phyloP scores from a whole-genome alignment of 2,797 vertebrate species.

The Botia almorhae region DNA sequence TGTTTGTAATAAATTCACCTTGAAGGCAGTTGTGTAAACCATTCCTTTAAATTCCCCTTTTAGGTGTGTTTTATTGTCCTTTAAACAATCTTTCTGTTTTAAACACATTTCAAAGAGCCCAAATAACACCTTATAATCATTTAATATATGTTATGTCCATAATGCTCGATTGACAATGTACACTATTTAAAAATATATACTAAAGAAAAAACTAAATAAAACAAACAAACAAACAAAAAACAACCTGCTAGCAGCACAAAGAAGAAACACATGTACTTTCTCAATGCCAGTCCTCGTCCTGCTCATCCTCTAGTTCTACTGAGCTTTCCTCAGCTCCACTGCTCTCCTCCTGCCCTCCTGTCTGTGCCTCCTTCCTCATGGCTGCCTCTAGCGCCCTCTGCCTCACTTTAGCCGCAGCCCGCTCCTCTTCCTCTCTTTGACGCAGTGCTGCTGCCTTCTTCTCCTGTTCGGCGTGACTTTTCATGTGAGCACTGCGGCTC shows the following conservation, averaged over 20 bases:
- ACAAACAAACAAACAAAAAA: neutral
- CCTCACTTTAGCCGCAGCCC: conserved; percentile 64
- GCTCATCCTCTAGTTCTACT: conserved; percentile 71
- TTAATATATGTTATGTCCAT: neutral
- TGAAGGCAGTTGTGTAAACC: neutral
- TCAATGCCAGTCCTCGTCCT: conserved; percentile 81
- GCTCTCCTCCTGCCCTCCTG: conserved; percentile 68
- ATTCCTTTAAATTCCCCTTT: neutral
- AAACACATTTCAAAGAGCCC: neutral
- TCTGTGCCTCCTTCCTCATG: conserved; percentile 63
- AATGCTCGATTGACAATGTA: no score
- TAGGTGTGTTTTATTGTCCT: neutral
- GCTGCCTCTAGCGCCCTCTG: conserved; percentile 48
- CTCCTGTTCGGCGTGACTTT: conserved; percentile 97
- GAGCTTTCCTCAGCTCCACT: conserved; percentile 77
- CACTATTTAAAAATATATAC: neutral
- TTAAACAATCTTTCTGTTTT: neutral
- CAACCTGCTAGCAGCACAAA: neutral
- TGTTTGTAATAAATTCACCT: neutral
- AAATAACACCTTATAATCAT: neutral
- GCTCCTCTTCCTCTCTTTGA: conserved; percentile 84
- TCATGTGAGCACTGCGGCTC: conserved; percentile 99
- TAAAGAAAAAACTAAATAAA: neutral
- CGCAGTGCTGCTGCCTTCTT: conserved; percentile 92
- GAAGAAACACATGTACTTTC: no score